Conservation (phyloP, 2,888 invertebrate species). For the Melitaea athalia region DNA sequence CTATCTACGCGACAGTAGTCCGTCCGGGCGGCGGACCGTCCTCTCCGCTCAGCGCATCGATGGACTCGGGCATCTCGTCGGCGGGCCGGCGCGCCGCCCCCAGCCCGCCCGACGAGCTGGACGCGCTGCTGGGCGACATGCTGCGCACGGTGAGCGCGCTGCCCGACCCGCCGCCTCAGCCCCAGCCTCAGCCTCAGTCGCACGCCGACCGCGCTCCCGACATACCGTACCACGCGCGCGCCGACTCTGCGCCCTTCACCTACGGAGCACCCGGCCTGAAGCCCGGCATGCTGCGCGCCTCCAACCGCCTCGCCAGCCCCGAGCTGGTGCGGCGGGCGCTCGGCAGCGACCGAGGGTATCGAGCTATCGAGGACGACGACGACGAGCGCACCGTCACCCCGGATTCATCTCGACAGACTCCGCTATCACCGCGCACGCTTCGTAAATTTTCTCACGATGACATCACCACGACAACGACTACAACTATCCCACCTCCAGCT, state of each 20-base stretch:
- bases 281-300: constrained; percentile 85
- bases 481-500: constrained; percentile 47
- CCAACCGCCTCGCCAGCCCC: constrained; percentile 90
- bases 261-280: constrained; percentile 87
- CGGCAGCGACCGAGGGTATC: constrained; percentile 66
- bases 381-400: constrained; percentile 70
- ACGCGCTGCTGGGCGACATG: constrained; percentile 93
- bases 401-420: constrained; percentile 59
- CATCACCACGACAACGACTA: constrained; percentile 63
- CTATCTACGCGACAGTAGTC: constrained; percentile 90
- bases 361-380: constrained; percentile 69
- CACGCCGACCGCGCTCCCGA: constrained; percentile 68
- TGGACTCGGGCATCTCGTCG: constrained; percentile 95
- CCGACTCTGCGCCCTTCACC: constrained; percentile 93
- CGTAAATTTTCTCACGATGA: constrained; percentile 71
- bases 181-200: constrained; percentile 66
- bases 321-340: constrained; percentile 90
- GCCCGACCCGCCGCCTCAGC: constrained; percentile 80
- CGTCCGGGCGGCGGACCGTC: constrained; percentile 77
- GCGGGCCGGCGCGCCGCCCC: constrained; percentile 84
- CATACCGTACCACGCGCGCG: constrained; percentile 95
- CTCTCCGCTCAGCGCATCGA: constrained; percentile 91
- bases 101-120: constrained; percentile 86
- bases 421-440: constrained; percentile 65
- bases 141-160: constrained; percentile 93